These are phyloP conservation scores for Ellobius talpinus DNA, from an alignment of 2,113 vertebrate genomes.

Conservation along the genomic window DNA sequence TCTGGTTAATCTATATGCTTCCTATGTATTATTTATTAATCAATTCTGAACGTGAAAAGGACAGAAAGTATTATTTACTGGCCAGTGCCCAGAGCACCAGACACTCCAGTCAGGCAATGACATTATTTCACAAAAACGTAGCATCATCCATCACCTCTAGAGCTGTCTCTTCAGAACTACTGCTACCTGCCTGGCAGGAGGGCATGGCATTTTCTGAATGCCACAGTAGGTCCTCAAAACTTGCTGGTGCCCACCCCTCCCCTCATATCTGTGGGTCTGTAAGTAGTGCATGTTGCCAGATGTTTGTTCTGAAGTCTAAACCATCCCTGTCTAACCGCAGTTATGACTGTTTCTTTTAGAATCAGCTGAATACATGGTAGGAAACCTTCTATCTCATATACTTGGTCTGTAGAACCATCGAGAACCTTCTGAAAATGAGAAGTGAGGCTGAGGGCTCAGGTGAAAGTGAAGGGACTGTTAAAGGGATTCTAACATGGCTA, in stretches of 20 bases:
- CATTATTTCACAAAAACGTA: background rate
- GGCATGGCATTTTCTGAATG: background rate
- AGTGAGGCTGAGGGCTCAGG: background rate
- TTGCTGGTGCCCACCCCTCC: background rate
- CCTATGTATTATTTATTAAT: conserved; percentile 48
- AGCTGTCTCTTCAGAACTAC: background rate
- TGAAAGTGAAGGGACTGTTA: background rate
- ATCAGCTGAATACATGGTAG: background rate
- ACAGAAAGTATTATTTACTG: conserved; percentile 36
- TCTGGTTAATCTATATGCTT: background rate
- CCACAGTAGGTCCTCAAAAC: background rate
- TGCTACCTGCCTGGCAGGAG: background rate
- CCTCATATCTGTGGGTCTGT: too few species aligned
- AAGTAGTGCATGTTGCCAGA: background rate
- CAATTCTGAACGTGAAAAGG: conserved; percentile 42
- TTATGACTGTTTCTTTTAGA: background rate
- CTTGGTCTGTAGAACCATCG: background rate
- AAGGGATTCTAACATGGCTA: too few species aligned
- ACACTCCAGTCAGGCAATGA: background rate
- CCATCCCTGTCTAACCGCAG: background rate
- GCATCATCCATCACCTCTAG: background rate
- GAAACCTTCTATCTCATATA: background rate
- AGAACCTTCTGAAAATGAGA: background rate
- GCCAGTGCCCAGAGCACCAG: background rate
- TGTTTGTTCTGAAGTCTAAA: background rate